Evolutionary conservation across 2,113 vertebrate genomes (phyloP).

Genomic region (Haemorhous mexicanus): DNA sequence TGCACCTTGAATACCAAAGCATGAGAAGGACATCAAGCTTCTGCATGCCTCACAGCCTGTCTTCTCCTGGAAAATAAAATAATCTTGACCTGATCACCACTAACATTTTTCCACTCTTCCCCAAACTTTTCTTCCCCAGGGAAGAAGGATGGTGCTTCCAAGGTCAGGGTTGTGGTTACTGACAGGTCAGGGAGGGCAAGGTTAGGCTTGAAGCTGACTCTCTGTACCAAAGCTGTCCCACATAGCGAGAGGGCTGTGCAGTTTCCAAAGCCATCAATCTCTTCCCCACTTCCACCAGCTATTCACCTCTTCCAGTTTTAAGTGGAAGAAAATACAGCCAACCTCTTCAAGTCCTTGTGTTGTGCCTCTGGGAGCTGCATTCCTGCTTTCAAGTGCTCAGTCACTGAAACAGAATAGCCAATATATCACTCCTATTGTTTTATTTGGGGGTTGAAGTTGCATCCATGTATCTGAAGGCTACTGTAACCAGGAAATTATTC

Average conservation of each 20-base stretch:
- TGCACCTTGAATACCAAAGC: conserved; percentile 26
- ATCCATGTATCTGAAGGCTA: conserved; percentile 12
- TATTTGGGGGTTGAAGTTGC: not conserved
- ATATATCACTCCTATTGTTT: not conserved
- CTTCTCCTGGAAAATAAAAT: not conserved
- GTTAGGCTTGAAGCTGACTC: conserved; percentile 5
- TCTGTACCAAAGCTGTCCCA: conserved; percentile 4
- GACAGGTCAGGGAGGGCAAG: conserved; percentile 15
- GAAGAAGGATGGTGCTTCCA: conserved; percentile 1
- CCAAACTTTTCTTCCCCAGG: not conserved
- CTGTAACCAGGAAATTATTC: not conserved
- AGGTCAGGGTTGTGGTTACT: conserved; percentile 28
- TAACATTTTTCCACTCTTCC: not conserved
- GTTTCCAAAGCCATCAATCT: conserved; percentile 54
- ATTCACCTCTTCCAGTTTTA: conserved; percentile 31
- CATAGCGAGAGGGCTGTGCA: not conserved
- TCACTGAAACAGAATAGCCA: not conserved
- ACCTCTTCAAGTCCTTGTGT: conserved; percentile 23
- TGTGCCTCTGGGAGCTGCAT: not conserved
- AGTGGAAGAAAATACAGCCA: conserved; percentile 26
- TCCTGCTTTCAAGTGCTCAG: conserved; percentile 22
- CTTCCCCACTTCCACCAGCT: conserved; percentile 1
- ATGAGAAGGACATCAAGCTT: conserved; percentile 27
- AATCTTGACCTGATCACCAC: not conserved
- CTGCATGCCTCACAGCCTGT: not conserved